Conservation (phyloP, 2,113 vertebrate genomes). For the Anguilla japonica region DNA sequence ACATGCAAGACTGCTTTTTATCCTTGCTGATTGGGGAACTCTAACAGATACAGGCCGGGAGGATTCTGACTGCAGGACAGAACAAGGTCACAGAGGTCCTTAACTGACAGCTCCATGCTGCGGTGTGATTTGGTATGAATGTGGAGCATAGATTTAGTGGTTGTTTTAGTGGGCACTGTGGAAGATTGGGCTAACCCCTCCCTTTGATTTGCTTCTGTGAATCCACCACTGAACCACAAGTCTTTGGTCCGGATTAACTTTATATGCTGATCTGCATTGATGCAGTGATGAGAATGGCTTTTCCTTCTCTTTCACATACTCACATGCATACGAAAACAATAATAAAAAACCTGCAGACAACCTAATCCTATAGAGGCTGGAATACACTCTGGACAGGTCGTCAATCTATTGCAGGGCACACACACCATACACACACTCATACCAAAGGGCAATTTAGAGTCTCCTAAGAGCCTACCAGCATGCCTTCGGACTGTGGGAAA, state of each 20-base stretch:
- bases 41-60: slow-evolving; percentile 26
- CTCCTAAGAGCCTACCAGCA: too few relatives aligned
- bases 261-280: background rate
- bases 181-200: background rate
- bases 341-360: background rate
- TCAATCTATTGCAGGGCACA: too few relatives aligned
- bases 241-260: background rate
- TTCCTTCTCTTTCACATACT: background rate
- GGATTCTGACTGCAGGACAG: slow-evolving; percentile 40
- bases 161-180: background rate
- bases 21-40: slow-evolving; percentile 32
- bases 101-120: background rate
- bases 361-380: background rate
- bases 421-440: too few relatives aligned
- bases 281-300: background rate
- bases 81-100: slow-evolving; percentile 36
- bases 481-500: too few relatives aligned
- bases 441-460: too few relatives aligned
- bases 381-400: too few relatives aligned
- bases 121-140: background rate
- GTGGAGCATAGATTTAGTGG: background rate
- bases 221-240: background rate
- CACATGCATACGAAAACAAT: background rate
- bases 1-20: slow-evolving; percentile 30
- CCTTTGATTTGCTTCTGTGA: background rate